A percentile compares a stretch with the other conserved stretches of the same genome.
These are phyloP conservation scores for Marcusenius ussheri DNA, from an alignment of 2,113 vertebrate genomes.

Conservation along the genomic window DNA sequence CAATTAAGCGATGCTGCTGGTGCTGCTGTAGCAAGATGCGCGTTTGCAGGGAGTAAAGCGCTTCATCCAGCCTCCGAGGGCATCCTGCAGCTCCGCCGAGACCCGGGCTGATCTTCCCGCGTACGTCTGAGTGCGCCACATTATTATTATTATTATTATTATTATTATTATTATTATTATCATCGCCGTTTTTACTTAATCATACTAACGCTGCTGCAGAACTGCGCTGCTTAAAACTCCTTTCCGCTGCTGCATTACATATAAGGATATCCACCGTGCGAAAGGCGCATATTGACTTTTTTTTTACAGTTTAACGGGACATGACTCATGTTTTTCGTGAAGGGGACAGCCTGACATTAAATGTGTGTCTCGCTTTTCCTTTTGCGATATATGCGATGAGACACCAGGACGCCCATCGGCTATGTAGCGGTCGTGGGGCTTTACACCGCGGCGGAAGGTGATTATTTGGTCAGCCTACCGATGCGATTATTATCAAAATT, in stretches of 20 bases:
- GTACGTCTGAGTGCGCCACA: background rate
- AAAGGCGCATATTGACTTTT: background rate
- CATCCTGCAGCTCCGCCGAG: background rate
- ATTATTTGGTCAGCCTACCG: background rate
- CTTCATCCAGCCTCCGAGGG: background rate
- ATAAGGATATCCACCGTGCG: background rate
- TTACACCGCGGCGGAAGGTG: background rate
- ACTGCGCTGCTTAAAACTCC: background rate
- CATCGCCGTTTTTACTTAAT: background rate
- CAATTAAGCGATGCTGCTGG: background rate
- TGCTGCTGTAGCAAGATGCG: background rate
- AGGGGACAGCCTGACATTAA: background rate
- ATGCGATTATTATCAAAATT: background rate
- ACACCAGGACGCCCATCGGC: background rate
- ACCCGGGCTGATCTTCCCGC: background rate
- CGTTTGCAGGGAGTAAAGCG: background rate
- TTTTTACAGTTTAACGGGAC: background rate
- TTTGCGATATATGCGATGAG: background rate
- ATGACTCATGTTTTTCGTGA: background rate
- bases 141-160: conserved; percentile 12
- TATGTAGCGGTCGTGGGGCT: background rate
- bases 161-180: background rate
- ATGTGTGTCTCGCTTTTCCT: background rate
- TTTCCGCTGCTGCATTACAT: background rate
- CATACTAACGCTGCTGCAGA: background rate